These are phyloP conservation scores for Thaleichthys pacificus DNA, from an alignment of 2,797 vertebrate species.

Conservation along the genomic window DNA sequence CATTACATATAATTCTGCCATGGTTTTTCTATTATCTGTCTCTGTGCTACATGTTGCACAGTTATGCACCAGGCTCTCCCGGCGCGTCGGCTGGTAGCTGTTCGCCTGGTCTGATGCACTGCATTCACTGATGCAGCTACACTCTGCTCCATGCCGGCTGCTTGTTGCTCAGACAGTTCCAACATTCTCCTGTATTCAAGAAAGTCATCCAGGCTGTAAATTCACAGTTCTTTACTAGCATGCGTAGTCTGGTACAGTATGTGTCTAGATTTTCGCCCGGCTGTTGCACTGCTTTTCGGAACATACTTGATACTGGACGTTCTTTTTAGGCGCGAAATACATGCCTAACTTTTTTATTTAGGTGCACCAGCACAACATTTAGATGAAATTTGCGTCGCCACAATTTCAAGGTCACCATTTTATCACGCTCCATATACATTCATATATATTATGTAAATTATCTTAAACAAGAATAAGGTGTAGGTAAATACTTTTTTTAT, in stretches of 20 bases:
- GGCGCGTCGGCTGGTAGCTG: neutral
- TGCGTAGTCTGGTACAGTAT: conserved; percentile 19
- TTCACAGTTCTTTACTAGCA: conserved; percentile 24
- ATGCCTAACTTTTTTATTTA: no score
- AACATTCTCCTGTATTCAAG: conserved; percentile 15
- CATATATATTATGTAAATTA: no score
- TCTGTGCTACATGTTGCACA: conserved; percentile 7
- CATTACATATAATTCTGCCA: neutral
- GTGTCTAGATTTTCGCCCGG: no score
- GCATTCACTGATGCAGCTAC: neutral
- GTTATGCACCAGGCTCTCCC: conserved; percentile 2
- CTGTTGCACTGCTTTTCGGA: no score
- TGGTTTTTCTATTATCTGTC: neutral
- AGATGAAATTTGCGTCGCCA: no score
- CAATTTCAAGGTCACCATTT: no score
- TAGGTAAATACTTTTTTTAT: no score
- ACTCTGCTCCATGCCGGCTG: conserved; percentile 8
- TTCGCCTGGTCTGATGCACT: neutral
- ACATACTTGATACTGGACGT: no score
- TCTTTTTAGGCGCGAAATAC: no score
- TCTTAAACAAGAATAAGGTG: no score
- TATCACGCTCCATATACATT: no score
- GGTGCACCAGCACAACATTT: no score
- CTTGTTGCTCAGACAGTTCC: conserved; percentile 19
- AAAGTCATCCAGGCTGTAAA: conserved; percentile 2